Percentiles rank a stretch among this genome's conserved stretches.
Conservation (phyloP, 2,888 invertebrate species). For the Taphrorychus bicolor region DNA sequence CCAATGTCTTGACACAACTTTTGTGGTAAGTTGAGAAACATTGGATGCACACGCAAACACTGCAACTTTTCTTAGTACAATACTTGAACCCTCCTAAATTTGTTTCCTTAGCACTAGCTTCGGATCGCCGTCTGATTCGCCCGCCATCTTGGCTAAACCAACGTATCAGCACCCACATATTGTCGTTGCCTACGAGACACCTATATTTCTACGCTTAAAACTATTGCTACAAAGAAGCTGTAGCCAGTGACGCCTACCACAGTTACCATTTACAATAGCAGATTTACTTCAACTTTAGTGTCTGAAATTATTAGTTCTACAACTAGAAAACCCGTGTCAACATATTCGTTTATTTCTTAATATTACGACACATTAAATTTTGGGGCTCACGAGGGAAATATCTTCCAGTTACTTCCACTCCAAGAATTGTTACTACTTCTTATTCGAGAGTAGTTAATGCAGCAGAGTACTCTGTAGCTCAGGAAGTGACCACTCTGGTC, state of each 20-base stretch:
- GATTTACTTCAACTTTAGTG: conserved; percentile 44
- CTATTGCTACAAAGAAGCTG: conserved; percentile 48
- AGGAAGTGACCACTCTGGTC: conserved; percentile 44
- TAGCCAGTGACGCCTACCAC: conserved; percentile 44
- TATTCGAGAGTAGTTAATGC: conserved; percentile 12
- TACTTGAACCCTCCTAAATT: too few relatives aligned
- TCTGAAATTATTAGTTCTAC: conserved; percentile 28
- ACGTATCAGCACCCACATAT: conserved; percentile 19
- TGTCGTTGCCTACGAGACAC: conserved; percentile 43
- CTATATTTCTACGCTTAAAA: conserved; percentile 57
- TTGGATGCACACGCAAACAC: too few relatives aligned
- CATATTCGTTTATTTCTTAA: conserved; percentile 48
- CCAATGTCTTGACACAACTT: too few relatives aligned
- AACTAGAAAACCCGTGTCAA: conserved; percentile 47
- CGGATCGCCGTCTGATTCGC: too few relatives aligned
- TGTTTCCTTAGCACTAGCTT: too few relatives aligned
- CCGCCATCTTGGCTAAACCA: too few relatives aligned
- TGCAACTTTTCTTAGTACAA: too few relatives aligned
- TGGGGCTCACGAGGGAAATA: conserved; percentile 26
- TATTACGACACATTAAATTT: conserved; percentile 32
- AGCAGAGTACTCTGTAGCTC: conserved; percentile 28
- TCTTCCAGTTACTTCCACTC: conserved; percentile 35
- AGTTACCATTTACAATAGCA: conserved; percentile 49
- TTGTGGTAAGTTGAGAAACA: too few relatives aligned
- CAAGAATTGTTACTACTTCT: conserved; percentile 28